phyloP scores from a whole-genome alignment of 2,888 invertebrate species.

The Quadroppia sp. region DNA sequence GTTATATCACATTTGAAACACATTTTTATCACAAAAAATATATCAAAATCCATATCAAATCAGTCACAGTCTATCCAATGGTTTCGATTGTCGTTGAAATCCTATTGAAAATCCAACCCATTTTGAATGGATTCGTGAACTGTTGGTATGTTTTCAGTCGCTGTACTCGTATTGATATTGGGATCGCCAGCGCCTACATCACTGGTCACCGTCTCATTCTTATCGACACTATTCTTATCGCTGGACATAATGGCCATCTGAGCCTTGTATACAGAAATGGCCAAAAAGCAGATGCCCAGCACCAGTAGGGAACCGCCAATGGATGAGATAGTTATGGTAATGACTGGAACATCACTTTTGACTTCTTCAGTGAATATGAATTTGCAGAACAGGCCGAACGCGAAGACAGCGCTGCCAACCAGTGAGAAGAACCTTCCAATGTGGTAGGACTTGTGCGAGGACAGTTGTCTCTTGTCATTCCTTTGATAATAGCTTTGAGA shows the following conservation, averaged over 20 bases:
- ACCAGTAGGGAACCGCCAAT: conserved; percentile 22
- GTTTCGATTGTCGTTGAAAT: not conserved
- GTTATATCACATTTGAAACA: not conserved
- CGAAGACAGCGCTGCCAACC: conserved; percentile 27
- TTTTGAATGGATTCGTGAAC: not conserved
- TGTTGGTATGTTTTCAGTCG: not conserved
- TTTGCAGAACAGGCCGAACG: conserved; percentile 35
- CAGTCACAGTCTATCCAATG: not conserved
- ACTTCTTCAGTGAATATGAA: conserved; percentile 30
- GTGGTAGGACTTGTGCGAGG: conserved; percentile 34
- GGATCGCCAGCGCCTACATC: not conserved
- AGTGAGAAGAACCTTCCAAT: conserved; percentile 37
- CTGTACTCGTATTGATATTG: not conserved
- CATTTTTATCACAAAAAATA: not conserved
- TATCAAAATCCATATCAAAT: not conserved
- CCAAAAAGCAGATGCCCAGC: conserved; percentile 21
- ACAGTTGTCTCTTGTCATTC: conserved; percentile 20
- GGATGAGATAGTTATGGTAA: conserved; percentile 25
- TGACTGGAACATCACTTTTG: not conserved
- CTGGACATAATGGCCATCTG: not conserved
- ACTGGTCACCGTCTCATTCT: too few species aligned
- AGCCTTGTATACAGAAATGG: conserved; percentile 12
- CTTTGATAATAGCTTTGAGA: conserved; percentile 16
- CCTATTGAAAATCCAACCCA: not conserved
- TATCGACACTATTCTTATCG: not conserved